These are phyloP conservation scores for Ochropacha duplaris DNA, from an alignment of 2,888 invertebrate genomes.

Conservation along the genomic window DNA sequence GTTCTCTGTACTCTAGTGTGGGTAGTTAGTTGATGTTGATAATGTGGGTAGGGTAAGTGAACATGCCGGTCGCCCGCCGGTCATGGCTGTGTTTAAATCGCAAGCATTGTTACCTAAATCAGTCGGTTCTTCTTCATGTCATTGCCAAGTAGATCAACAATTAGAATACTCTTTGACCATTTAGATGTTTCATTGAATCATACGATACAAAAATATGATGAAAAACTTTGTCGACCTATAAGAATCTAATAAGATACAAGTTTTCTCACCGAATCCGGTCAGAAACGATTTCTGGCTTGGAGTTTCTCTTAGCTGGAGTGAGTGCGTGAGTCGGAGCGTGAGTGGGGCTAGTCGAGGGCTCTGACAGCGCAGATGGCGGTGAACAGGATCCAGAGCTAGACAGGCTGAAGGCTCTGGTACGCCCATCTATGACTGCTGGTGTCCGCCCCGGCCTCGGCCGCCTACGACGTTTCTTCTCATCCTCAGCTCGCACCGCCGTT, in stretches of 20 bases:
- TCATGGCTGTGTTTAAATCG: no score
- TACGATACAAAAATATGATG: no score
- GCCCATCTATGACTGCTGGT: slow-evolving; percentile 71
- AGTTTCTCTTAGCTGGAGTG: slow-evolving; percentile 86
- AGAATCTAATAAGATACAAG: slow-evolving; percentile 12
- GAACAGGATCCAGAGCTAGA: slow-evolving; percentile 92
- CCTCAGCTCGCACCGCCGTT: slow-evolving; percentile 78
- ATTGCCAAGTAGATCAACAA: no score
- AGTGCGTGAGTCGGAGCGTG: slow-evolving; percentile 81
- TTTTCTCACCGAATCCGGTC: slow-evolving; percentile 90
- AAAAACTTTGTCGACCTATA: no score
- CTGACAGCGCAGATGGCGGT: slow-evolving; percentile 91
- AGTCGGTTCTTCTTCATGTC: no score
- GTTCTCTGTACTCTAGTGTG: no score
- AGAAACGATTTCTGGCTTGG: slow-evolving; percentile 89
- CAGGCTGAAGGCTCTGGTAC: slow-evolving; percentile 88
- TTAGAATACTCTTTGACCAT: no score
- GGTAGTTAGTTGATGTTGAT: no score
- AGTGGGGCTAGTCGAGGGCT: slow-evolving; percentile 88
- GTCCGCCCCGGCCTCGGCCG: slow-evolving; percentile 65
- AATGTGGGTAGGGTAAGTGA: no score
- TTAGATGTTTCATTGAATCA: no score
- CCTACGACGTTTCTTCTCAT: slow-evolving; percentile 74
- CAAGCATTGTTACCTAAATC: no score
- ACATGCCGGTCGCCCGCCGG: no score